Evolutionary conservation across 2,113 vertebrate species (phyloP).

Genomic region (Excalfactoria chinensis): DNA sequence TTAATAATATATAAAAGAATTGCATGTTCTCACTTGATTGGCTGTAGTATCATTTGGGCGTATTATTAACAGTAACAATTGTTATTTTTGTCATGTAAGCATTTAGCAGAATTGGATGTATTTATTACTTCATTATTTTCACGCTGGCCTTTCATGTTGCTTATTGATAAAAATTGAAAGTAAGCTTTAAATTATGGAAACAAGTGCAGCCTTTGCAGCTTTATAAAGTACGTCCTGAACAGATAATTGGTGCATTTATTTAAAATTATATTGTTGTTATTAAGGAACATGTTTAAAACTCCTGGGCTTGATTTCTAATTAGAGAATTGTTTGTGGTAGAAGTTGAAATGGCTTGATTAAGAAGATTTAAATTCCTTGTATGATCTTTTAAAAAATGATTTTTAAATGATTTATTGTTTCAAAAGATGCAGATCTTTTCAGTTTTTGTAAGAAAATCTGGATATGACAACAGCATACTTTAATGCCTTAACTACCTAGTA

Average conservation of each 20-base stretch:
- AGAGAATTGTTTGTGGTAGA: not conserved
- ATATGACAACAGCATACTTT: not conserved
- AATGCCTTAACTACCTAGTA: not conserved
- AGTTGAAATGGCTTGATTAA: not conserved
- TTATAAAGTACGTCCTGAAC: not conserved
- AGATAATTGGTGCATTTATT: not conserved
- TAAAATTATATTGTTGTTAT: not conserved
- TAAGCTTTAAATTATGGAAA: not conserved
- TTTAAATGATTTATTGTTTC: not conserved
- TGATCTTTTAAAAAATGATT: not conserved
- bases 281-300: not conserved
- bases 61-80: not conserved
- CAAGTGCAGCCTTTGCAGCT: slow-evolving; percentile 10
- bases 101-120: not conserved
- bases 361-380: not conserved
- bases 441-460: not conserved
- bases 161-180: slow-evolving; percentile 11
- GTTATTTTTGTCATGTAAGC: not conserved
- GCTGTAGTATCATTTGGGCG: not conserved
- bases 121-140: slow-evolving; percentile 24
- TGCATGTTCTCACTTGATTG: not conserved
- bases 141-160: not conserved
- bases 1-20: not conserved
- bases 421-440: not conserved
- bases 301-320: not conserved